These are phyloP conservation scores for Camponotus floridanus DNA, from an alignment of 1,140 invertebrate species.

Conservation along the genomic window DNA sequence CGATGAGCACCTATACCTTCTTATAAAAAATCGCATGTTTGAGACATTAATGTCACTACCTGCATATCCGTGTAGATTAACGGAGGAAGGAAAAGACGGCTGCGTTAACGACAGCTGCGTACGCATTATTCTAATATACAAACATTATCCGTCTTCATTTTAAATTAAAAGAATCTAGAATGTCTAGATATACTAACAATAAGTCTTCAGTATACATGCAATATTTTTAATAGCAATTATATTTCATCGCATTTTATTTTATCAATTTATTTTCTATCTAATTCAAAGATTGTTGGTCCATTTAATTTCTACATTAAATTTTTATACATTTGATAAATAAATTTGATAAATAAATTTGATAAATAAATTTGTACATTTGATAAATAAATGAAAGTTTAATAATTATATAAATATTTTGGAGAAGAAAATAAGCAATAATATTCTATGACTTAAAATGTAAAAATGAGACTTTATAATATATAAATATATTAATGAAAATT, in stretches of 20 bases:
- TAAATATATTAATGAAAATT: too few species aligned
- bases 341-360: too few species aligned
- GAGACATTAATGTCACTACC: slow-evolving; percentile 31
- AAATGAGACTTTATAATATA: too few species aligned
- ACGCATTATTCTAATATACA: neutral
- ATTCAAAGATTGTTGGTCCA: neutral
- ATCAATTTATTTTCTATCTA: neutral
- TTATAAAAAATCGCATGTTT: neutral
- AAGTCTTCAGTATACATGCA: neutral
- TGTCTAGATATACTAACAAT: neutral
- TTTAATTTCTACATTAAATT: neutral
- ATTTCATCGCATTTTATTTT: neutral
- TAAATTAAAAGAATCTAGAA: neutral
- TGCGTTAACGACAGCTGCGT: neutral
- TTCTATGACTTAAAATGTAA: too few species aligned
- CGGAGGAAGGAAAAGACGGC: neutral
- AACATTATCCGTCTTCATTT: neutral
- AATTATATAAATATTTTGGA: too few species aligned
- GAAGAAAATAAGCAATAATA: too few species aligned
- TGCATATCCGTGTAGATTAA: slow-evolving; percentile 56
- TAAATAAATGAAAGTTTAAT: too few species aligned
- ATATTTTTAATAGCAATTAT: neutral
- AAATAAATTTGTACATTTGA: neutral
- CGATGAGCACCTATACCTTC: slow-evolving; percentile 36
- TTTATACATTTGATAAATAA: too few species aligned